phyloP scores from a whole-genome alignment of 64 coral and sea anemone genomes.

The Montipora cactus region DNA sequence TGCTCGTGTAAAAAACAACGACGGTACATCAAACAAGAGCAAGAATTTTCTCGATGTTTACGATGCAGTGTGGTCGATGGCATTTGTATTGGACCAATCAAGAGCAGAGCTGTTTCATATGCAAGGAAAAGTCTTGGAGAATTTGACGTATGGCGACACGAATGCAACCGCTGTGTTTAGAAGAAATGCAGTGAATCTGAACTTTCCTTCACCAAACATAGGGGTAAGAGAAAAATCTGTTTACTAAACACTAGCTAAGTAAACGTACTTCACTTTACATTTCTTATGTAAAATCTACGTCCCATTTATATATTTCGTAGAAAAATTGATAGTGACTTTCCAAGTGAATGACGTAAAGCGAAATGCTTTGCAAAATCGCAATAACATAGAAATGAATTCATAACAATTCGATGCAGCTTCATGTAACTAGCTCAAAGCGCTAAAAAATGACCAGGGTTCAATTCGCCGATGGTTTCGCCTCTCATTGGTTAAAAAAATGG shows the following conservation, averaged over 20 bases:
- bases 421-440: no score
- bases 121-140: slow-evolving; percentile 57
- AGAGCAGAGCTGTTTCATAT: not conserved
- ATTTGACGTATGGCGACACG: slow-evolving; percentile 74
- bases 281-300: no score
- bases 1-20: slow-evolving; percentile 50
- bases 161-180: slow-evolving; percentile 71
- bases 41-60: slow-evolving; percentile 58
- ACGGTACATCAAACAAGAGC: slow-evolving; percentile 75
- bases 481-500: no score
- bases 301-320: no score
- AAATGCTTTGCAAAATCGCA: no score
- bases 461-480: no score
- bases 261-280: no score
- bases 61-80: slow-evolving; percentile 94
- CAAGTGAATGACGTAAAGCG: no score
- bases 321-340: no score
- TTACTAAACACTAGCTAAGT: not conserved
- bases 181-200: slow-evolving; percentile 44
- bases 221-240: slow-evolving; percentile 10
- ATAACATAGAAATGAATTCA: no score
- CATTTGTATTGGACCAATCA: slow-evolving; percentile 79
- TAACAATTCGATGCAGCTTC: no score
- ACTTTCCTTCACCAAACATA: slow-evolving; percentile 72
- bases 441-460: no score